Evolutionary conservation across 2,113 vertebrate species (phyloP), one percentile per base, ranked within the genome.

Genomic region (Petrocephalus zakoni): DNA sequence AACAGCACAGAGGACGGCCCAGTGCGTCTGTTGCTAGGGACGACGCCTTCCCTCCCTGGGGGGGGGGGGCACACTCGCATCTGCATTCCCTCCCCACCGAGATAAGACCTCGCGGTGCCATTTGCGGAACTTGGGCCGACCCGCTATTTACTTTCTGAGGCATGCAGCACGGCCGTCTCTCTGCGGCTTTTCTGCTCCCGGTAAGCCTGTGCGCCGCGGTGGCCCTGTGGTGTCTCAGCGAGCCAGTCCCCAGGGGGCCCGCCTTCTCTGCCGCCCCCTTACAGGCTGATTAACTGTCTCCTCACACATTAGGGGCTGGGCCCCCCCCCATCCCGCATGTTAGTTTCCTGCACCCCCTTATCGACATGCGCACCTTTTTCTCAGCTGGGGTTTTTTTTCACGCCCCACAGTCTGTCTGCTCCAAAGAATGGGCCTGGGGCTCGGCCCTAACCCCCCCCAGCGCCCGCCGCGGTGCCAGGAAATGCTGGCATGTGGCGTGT

Each of bases 261-360:
- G 5, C 13, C 15, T 75, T 75, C 68, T 75, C 68, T 1, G 68
- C 81, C 19, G 42, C 34, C 37, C 81, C 81, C 81, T 46, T 42
- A 49, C 34, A 83, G 21, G 19, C 19, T 83, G 64, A 78, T 78
- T 75, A 78, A 88, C 68, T 81, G 49, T 64, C 87, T 88, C n/a
- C 68, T 25, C 68, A 21, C 15, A 68, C 52, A 64, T 51, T 37
- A 49, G 25, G 6, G 19, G 68, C 34, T 47, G 81, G 81, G 81
- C 34, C 21, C 11, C 6, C 78, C 46, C 7, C 78, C 5, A 47
- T 78, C 46, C 42, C 13, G 8, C 46, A 49, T 1, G 37, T 42
- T 10, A 0, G 5, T 82, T 42, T 82, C 78, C 19, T 82, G 21
- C 19, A 49, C 42, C 81, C 81, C 46, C 1, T 49, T 49, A 49